Evolutionary conservation across 2,888 invertebrate genomes (phyloP).

Genomic region (Tetragnatha montana): DNA sequence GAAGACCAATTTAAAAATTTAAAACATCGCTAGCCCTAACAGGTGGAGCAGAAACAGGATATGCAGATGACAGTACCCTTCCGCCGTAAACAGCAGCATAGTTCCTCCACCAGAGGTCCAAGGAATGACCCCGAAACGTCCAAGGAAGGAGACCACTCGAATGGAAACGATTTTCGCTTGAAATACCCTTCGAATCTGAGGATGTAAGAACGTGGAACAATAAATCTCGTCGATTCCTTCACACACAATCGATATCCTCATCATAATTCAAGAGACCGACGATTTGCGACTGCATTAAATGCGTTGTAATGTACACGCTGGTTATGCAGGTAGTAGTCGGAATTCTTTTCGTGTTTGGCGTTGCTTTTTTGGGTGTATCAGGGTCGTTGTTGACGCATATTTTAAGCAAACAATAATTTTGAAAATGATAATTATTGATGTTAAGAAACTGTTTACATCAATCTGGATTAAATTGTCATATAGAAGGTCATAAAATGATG

Average conservation of each 20-base stretch:
- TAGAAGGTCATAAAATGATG: too few species aligned
- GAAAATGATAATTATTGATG: too few species aligned
- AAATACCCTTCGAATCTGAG: not conserved
- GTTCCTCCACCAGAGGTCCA: not conserved
- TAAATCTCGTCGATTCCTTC: not conserved
- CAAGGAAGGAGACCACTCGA: not conserved
- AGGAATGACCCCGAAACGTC: not conserved
- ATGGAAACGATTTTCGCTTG: not conserved
- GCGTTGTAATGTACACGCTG: too few species aligned
- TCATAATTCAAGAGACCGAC: not conserved
- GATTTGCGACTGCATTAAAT: not conserved
- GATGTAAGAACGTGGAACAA: too few species aligned
- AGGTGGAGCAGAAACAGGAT: slow-evolving; percentile 16
- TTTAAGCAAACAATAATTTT: too few species aligned
- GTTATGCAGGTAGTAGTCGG: too few species aligned
- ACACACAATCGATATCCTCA: not conserved
- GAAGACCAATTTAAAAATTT: too few species aligned
- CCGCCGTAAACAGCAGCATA: slow-evolving; percentile 3
- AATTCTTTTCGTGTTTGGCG: too few species aligned
- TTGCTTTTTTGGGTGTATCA: too few species aligned
- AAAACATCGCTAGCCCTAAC: not conserved
- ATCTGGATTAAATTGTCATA: too few species aligned
- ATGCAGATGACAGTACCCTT: slow-evolving; percentile 6
- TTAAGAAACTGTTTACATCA: too few species aligned
- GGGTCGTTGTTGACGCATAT: too few species aligned